phyloP scores from a whole-genome alignment of 2,113 vertebrate species.

The Oceanodroma tethys region DNA sequence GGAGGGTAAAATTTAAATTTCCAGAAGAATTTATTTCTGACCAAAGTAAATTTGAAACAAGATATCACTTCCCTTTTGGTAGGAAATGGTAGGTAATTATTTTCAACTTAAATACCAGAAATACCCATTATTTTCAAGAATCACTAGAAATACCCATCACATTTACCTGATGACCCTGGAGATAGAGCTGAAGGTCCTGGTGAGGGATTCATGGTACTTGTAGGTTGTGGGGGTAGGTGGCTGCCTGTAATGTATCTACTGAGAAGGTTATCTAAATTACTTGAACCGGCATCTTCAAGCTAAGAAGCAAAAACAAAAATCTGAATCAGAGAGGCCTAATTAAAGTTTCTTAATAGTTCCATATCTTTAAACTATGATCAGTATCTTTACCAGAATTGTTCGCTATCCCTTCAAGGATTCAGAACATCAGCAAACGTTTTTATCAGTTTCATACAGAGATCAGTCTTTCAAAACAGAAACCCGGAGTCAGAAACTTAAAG shows the following conservation, averaged over 20 bases:
- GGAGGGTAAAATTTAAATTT: background rate
- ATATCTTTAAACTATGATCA: background rate
- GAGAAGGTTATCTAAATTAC: conserved; percentile 88
- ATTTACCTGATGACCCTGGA: conserved; percentile 93
- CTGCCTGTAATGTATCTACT: conserved; percentile 91
- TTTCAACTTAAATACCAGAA: background rate
- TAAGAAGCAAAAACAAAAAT: conserved; percentile 54
- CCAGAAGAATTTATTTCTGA: background rate
- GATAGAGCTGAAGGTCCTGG: conserved; percentile 92
- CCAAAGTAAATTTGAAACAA: background rate
- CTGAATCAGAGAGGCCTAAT: background rate
- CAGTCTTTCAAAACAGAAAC: background rate
- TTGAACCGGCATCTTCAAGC: conserved; percentile 97
- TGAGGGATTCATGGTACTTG: conserved; percentile 89
- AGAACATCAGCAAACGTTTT: background rate
- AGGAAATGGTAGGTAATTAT: background rate
- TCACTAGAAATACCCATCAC: background rate
- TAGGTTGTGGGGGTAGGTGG: conserved; percentile 83
- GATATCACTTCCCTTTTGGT: background rate
- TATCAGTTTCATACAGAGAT: background rate
- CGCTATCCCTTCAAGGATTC: background rate
- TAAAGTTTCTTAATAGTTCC: background rate
- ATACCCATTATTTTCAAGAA: background rate
- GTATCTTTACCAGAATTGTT: background rate
- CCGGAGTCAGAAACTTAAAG: background rate